Percentiles rank a stretch among this genome's conserved stretches.
Evolutionary conservation across 2,888 invertebrate genomes (phyloP).

Genomic region (Micropterix aruncella): DNA sequence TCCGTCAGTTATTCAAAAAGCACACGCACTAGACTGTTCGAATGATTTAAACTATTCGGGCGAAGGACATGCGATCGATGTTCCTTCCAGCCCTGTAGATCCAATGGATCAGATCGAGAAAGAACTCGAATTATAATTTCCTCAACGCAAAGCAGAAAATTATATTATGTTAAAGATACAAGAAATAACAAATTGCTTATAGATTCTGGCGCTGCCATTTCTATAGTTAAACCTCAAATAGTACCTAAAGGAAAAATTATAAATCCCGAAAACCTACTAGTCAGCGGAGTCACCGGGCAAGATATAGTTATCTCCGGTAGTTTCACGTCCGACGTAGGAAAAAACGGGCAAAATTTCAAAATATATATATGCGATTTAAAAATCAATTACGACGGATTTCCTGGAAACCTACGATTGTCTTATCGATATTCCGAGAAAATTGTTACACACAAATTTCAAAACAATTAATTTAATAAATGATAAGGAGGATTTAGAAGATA

Average conservation of each 20-base stretch:
- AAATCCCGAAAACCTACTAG: not conserved
- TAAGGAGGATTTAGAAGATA: not conserved
- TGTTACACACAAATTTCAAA: not conserved
- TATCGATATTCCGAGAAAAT: not conserved
- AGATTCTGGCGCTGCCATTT: not conserved
- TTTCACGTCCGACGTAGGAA: not conserved
- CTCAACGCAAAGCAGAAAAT: too few species aligned
- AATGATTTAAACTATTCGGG: too few species aligned
- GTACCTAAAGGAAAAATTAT: not conserved
- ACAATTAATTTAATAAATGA: not conserved
- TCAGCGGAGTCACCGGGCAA: not conserved
- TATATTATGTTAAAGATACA: too few species aligned
- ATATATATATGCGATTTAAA: not conserved
- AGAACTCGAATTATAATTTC: too few species aligned
- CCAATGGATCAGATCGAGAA: too few species aligned
- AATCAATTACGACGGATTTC: not conserved
- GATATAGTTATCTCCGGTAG: not conserved
- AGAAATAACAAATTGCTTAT: too few species aligned
- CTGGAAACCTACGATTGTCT: not conserved
- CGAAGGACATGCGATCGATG: too few species aligned
- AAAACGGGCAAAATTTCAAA: not conserved
- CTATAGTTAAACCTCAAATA: not conserved
- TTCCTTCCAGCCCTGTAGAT: too few species aligned
- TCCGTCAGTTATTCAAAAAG: too few species aligned
- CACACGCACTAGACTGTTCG: too few species aligned